phyloP scores from a whole-genome alignment of 2,113 vertebrate species.

The Salvelinus alpinus region DNA sequence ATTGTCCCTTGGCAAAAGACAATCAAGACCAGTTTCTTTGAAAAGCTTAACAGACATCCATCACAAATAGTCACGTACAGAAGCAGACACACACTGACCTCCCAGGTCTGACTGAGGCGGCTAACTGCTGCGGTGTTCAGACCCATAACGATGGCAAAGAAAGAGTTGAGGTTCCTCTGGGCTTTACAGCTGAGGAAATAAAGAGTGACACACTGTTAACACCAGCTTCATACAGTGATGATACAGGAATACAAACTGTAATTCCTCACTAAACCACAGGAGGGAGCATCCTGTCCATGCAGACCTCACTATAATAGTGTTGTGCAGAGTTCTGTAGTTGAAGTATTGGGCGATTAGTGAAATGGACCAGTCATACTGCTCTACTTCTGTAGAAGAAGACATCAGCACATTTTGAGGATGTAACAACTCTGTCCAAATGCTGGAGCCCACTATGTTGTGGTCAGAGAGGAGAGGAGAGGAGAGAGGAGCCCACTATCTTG shows the following conservation, averaged over 20 bases:
- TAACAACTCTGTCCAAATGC: background rate
- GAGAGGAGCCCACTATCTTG: background rate
- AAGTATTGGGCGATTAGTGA: background rate
- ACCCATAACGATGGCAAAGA: slow-evolving; percentile 98
- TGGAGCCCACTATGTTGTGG: background rate
- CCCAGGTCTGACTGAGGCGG: slow-evolving; percentile 94
- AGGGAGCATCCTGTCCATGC: slow-evolving; percentile 34
- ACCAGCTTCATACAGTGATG: background rate
- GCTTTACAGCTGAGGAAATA: slow-evolving; percentile 87
- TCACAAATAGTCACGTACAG: background rate
- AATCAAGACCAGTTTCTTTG: background rate
- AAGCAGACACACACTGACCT: slow-evolving; percentile 72
- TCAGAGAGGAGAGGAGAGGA: background rate
- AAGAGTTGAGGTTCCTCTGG: slow-evolving; percentile 94
- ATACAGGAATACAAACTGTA: background rate
- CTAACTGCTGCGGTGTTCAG: slow-evolving; percentile 94
- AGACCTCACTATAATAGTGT: background rate
- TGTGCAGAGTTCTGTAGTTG: background rate
- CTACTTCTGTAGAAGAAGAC: background rate
- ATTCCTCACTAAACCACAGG: slow-evolving; percentile 30
- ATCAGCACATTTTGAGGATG: background rate
- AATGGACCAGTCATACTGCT: background rate
- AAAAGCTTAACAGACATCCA: background rate
- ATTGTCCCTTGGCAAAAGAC: no score
- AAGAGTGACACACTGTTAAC: background rate